Evolutionary conservation across 2,113 vertebrate species (phyloP).

Genomic region (Austrofundulus limnaeus): DNA sequence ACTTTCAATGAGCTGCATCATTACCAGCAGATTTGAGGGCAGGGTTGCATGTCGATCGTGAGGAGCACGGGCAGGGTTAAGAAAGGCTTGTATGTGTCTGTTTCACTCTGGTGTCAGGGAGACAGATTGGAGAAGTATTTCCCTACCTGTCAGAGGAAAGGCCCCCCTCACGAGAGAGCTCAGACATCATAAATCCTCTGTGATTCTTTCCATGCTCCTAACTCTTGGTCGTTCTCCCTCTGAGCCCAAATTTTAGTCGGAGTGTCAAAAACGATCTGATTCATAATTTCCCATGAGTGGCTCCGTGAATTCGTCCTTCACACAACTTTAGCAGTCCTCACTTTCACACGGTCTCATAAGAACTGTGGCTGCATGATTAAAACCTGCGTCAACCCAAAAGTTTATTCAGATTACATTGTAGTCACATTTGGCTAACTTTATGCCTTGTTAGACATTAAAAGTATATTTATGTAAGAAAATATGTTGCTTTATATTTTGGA

Average conservation of each 20-base stretch:
- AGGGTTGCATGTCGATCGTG: constrained; percentile 9
- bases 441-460: constrained; percentile 39
- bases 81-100: constrained; percentile 51
- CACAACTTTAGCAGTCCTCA: constrained; percentile 41
- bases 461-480: constrained; percentile 25
- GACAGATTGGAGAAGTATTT: constrained; percentile 70
- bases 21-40: constrained; percentile 60
- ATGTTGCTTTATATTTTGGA: constrained; percentile 23
- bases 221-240: constrained; percentile 15
- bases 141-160: constrained; percentile 65
- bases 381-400: constrained; percentile 20
- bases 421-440: constrained; percentile 29
- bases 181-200: constrained; percentile 70
- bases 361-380: constrained; percentile 34
- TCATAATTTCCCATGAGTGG: constrained; percentile 60
- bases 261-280: constrained; percentile 58
- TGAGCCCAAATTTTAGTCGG: constrained; percentile 24
- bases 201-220: constrained; percentile 66
- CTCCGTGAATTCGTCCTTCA: constrained; percentile 45
- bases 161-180: constrained; percentile 69
- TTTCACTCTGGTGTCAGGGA: constrained; percentile 59
- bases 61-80: constrained; percentile 27
- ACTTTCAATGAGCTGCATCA: constrained; percentile 64
- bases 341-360: constrained; percentile 46
- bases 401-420: constrained; percentile 18